Evolutionary conservation across 2,797 vertebrate genomes (phyloP), one percentile per base, ranked within the genome.

Genomic region (Limosa lapponica): DNA sequence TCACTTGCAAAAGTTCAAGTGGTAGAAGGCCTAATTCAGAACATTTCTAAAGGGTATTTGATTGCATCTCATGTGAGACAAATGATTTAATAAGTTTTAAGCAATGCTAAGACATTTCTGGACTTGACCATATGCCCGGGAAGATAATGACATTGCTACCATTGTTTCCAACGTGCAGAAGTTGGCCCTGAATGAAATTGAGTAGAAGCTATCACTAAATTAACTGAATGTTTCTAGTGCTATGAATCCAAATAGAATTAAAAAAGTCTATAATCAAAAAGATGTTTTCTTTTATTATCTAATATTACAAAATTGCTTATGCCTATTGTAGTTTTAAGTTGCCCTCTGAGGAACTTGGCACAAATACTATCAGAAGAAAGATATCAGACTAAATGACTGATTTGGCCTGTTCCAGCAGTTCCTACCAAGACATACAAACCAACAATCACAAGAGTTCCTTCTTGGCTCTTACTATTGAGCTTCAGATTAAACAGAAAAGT

Each of bases 51-150:
- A 83, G 61, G 20, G 9, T 70, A n/a, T 77, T 78, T 74, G 44
- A 34, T 93, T 78, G 16, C 52, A 74, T 91, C 49, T 74, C 64
- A 69, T 71, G 44, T 67, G 34, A 87, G 72, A 87, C 27, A 87
- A 89, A 92, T 95, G n/a, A 44, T 82, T 96, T 93, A 92, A 85
- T 96, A 91, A 87, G 39, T 62, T 97, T 74, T 85, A 41, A 87
- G 64, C 48, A 93, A 61, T 85, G 51, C 59, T 89, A 32, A 78
- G 44, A 64, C 54, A 51, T 28, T 83, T 82, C 64, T 85, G 57
- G 37, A 46, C 84, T 93, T 92, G 27, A 92, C 69, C 41, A 3
- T 43, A 27, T 57, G 22, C 49, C 49, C 64, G 80, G 44, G 52
- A 89, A 94, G 32, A 85, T 59, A 77, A 80, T 57, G 24, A n/a